Evolutionary conservation across 2,797 vertebrate genomes (phyloP), one percentile per base, ranked within the genome.

Genomic region (Channallabes apus): DNA sequence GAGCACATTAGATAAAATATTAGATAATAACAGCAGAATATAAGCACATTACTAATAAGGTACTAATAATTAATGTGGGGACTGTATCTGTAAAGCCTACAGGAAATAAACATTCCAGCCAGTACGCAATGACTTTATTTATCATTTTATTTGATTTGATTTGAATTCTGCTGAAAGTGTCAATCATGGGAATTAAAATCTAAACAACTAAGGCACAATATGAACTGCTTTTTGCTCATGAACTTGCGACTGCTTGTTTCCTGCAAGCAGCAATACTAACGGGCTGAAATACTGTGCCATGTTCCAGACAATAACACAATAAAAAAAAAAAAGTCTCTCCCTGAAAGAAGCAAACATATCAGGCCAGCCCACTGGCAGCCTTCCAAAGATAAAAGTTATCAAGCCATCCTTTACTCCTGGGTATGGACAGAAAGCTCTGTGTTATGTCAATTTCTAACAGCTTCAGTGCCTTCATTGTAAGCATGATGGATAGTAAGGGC

Each of bases 371-470:
- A 73, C 38, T 85, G 77, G 85, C 73, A 85, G 75, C 32, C 58
- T 35, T 69, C 84, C 86, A 82, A 71, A 81, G 67, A 85, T 82
- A 79, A 85, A 83, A 88, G 77, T 75, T 78, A 86, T 86, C 86
- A 87, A 88, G 82, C 78, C 24, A 86, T 72, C 41, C 81, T 88
- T 87, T 87, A 85, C 72, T 87, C 62, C 64, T 76, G 20, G 77
- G 51, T 80, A 83, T 68, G 78, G 86, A 87, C 87, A 82, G 83
- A 75, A 84, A 73, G 71, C 72, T 18, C 73, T 85, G 72, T 77
- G 78, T 86, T 87, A 73, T 82, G 86, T 86, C 83, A 80, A 68
- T 88, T 83, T 29, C 58, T 80, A 82, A 87, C 80, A 87, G 84
- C 83, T 82, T 51, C 67, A 79, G 68, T 69, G 75, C 84, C 81